Base-by-base conservation (phyloP, 2,888 invertebrate species). In the Mycalesis mineus region DNA sequence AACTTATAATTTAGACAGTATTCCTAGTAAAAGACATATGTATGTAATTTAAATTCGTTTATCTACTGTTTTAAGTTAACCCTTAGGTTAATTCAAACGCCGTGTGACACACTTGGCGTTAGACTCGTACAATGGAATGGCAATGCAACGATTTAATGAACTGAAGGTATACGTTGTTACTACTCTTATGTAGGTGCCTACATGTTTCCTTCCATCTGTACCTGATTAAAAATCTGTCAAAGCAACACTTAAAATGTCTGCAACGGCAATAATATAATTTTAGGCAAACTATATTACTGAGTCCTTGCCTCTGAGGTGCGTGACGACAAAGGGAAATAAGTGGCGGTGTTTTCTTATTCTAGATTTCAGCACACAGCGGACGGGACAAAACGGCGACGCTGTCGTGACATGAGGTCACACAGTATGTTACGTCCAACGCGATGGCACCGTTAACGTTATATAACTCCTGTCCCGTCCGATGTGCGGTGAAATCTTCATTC, bases 11-110 rank as follows among this genome's bases (percentile, higher is more conserved):
- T 80, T 82, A 80, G 83, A 80, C 84, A 82, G 79, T 84, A 87
- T 87, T 88, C 83, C 84, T 85, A 77, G 66, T 72, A 89, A 89
- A 88, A 89, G 88, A 89, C 88, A 89, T 22, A 22, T 85, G 77
- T 82, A 80, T 74, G 74, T 76, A 78, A 74, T 76, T 76, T 73
- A 74, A 73, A 69, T 72, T 70, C 70, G 65, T 67, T 73, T 72
- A n/a, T 72, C 72, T 31, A 66, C 73, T 69, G 73, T 78, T 74
- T 70, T 77, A 77, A 79, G 74, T 63, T 73, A 74, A 67, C 68
- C 64, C 69, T 73, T 74, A 77, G 67, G 72, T 68, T 77, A 71
- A 76, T 70, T 44, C 49, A 48, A 28, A 33, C 31, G 9, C 45
- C 14, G 80, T 79, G 58, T 70, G 69, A 78, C 75, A 75, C 78